phyloP scores from a whole-genome alignment of 2,888 invertebrate species.

The Sceliomorpha sp. region DNA sequence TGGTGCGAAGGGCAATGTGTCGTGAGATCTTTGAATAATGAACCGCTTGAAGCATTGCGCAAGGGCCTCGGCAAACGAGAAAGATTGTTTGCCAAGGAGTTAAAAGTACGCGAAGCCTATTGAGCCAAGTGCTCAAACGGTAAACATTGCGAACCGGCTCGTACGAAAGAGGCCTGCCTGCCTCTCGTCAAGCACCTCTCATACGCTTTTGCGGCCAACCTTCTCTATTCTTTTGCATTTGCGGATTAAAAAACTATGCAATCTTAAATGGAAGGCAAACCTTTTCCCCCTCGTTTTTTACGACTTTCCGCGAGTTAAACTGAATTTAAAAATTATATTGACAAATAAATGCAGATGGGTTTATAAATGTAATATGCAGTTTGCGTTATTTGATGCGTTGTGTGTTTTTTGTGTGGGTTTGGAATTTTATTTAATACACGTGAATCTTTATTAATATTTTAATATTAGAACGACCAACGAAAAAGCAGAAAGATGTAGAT shows the following conservation, averaged over 20 bases:
- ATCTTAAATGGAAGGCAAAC: conserved; percentile 36
- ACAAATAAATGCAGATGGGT: no score
- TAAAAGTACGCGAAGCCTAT: conserved; percentile 50
- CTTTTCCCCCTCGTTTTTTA: conserved; percentile 2
- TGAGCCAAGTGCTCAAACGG: conserved; percentile 51
- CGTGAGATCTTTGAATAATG: conserved; percentile 70
- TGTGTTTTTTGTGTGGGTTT: no score
- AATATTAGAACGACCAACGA: no score
- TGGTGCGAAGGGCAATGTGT: conserved; percentile 61
- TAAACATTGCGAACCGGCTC: conserved; percentile 42
- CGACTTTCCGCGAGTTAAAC: no score
- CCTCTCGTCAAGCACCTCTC: conserved; percentile 35
- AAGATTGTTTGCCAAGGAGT: conserved; percentile 59
- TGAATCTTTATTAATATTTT: no score
- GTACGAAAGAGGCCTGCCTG: conserved; percentile 24
- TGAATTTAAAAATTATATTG: no score
- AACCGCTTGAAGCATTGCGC: conserved; percentile 64
- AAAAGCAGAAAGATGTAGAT: no score
- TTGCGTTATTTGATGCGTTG: no score
- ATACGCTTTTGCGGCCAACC: conserved; percentile 32
- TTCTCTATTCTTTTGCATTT: conserved; percentile 34
- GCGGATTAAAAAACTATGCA: conserved; percentile 40
- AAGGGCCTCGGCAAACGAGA: conserved; percentile 55
- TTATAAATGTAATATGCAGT: no score
- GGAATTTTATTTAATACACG: no score